Percentiles rank a stretch among this genome's conserved stretches.
These are phyloP conservation scores for Sander lucioperca DNA, from an alignment of 2,113 vertebrate species.

Conservation along the genomic window DNA sequence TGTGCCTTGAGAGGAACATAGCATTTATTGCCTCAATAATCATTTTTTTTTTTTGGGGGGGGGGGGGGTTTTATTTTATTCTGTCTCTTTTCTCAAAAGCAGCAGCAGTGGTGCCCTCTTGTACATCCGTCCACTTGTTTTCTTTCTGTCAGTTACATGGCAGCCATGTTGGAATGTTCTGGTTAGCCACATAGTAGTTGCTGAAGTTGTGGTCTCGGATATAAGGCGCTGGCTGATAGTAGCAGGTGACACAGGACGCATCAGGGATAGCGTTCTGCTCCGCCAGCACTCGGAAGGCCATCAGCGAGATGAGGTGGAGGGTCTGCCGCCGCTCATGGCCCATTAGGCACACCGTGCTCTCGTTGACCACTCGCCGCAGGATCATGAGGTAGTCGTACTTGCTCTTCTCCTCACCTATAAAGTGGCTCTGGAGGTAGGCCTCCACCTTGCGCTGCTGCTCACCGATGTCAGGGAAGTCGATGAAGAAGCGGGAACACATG, in stretches of 20 bases:
- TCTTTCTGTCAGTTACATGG: constrained; percentile 91
- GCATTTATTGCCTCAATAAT: constrained; percentile 58
- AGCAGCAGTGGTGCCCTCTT: constrained; percentile 37
- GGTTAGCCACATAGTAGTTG: constrained; percentile 96
- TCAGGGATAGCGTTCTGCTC: constrained; percentile 96
- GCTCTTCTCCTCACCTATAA: constrained; percentile 94
- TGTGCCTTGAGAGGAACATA: constrained; percentile 73
- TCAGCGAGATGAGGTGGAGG: constrained; percentile 94
- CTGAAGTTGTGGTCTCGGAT: constrained; percentile 96
- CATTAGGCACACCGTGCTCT: constrained; percentile 99
- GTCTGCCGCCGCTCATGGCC: constrained; percentile 96
- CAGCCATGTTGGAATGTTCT: constrained; percentile 96
- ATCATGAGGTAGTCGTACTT: constrained; percentile 99
- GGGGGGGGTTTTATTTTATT: constrained; percentile 19
- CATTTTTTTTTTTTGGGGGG: constrained; percentile 42
- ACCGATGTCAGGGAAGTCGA: constrained; percentile 96
- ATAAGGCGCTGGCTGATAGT: constrained; percentile 97
- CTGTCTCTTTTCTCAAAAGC: constrained; percentile 45
- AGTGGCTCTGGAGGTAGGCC: constrained; percentile 98
- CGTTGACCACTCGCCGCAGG: constrained; percentile 93
- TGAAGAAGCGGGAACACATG: constrained; percentile 99
- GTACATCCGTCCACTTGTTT: not conserved
- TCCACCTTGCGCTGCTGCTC: constrained; percentile 97
- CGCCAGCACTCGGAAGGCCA: constrained; percentile 92
- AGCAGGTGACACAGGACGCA: constrained; percentile 95